phyloP scores from a whole-genome alignment of 2,113 vertebrate genomes.

The Scortum barcoo region DNA sequence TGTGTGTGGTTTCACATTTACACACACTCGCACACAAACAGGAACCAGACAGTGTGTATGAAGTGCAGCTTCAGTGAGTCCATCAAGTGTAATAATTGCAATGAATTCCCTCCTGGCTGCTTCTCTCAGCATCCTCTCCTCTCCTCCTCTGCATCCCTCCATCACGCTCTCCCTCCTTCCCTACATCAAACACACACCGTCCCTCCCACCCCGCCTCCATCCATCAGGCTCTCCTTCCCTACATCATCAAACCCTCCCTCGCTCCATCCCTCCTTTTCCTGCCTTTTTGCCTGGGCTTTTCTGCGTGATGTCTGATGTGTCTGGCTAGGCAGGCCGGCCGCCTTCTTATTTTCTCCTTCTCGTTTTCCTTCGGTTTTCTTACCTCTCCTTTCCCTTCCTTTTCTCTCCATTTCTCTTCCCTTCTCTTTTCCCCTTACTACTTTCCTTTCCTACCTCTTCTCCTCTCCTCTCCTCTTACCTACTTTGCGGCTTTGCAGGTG shows the following conservation, averaged over 20 bases:
- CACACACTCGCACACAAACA: constrained; percentile 53
- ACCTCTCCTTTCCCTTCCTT: too few species aligned
- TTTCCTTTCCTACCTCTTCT: neutral
- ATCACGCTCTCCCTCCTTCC: constrained; percentile 52
- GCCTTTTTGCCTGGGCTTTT: constrained; percentile 23
- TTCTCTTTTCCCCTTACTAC: neutral
- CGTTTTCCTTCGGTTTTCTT: neutral
- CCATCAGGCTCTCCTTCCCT: constrained; percentile 45
- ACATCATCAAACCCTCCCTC: constrained; percentile 26
- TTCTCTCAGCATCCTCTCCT: constrained; percentile 71
- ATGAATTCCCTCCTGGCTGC: constrained; percentile 79
- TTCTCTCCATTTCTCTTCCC: neutral
- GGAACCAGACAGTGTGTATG: constrained; percentile 73
- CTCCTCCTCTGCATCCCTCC: constrained; percentile 57
- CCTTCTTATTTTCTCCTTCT: neutral
- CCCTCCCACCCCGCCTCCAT: constrained; percentile 33
- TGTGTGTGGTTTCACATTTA: constrained; percentile 12
- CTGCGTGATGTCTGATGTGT: constrained; percentile 51
- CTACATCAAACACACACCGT: constrained; percentile 41
- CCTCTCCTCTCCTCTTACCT: neutral
- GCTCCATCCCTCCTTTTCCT: constrained; percentile 27
- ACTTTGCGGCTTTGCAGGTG: neutral
- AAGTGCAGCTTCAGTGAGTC: constrained; percentile 80
- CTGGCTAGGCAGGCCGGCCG: constrained; percentile 25
- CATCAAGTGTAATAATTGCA: constrained; percentile 82